Evolutionary conservation across 2,113 vertebrate genomes (phyloP), one percentile per base, ranked within the genome.

Genomic region (human): DNA sequence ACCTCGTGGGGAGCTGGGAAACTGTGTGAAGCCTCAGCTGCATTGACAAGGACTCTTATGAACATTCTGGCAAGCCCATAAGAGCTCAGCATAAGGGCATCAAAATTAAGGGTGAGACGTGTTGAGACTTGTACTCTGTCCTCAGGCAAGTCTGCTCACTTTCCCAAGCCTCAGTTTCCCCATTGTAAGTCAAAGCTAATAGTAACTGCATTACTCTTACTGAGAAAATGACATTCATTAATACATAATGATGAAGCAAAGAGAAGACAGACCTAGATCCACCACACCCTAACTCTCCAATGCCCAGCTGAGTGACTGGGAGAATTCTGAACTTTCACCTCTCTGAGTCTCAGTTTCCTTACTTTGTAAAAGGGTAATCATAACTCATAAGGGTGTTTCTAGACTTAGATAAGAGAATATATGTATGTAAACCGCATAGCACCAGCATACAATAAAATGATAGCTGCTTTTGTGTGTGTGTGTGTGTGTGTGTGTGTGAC

Each of bases 301-400:
- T 45, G 35, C 70, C 57, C 35, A 40, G 35, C 8, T 82, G 59
- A 57, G 55, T 59, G 45, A 90, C 61, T 66, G 70, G 38, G 30
- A 23, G 59, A 89, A 79, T 79, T 89, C 89, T 40, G 48, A 76
- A 75, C 85, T 93, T 93, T 50, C 85, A 14, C 20, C 66, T 27
- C 80, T 80, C 50, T 81, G 79, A 95, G 78, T 52, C 48, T 95
- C 68, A n/a, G 20, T 89, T 87, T 96, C 55, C 55, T 96, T 20
- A 90, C 2, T 40, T 64, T 61, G 32, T 83, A 48, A 82, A 96
- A 85, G 78, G 5, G 32, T 79, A 57, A 86, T 76, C 64, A 70
- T 6, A 70, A 73, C 35, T 80, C 87, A 12, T 20, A 52, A 48
- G 48, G 14, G 9, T 76, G 11, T 90, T 80, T 25, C 90, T 95